Base-by-base conservation (phyloP, 2,113 vertebrate genomes). In the Chauna torquata region DNA sequence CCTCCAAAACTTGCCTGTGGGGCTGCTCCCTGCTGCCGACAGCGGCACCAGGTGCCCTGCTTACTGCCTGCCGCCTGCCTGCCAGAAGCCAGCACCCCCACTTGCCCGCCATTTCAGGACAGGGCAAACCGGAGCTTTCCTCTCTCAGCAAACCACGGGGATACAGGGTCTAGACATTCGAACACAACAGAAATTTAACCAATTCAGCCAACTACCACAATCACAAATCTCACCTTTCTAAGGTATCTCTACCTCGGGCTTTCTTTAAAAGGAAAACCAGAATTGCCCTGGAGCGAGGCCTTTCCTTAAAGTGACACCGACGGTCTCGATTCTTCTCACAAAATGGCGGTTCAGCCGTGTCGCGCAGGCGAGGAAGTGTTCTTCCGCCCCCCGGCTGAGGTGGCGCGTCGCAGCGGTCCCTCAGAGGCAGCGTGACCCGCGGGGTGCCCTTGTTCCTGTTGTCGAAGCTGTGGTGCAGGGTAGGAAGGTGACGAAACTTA, bases 361-460 rank as follows among this genome's bases (percentile, higher is more conserved):
- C 1, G 12, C 2, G 3, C 32, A 5, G 36, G 8, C 4, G 30
- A 8, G 8, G 34, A 2, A 15, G 8, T 0, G 3, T 1, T 6
- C 6, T 17, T 16, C 22, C 0, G 40, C 20, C 7, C 1, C 1
- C 8, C 2, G 6, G 44, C 17, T 42, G 38, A 54, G 59, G 64
- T 9, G 1, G 57, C 34, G 2, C 2, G 11, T 2, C 0, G 27
- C 2, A 8, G 62, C 25, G 2, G 2, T 7, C 14, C 10, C 70
- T 62, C 16, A 15, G n/a, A 10, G 20, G 6, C 6, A 0, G 30
- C 11, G 3, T 7, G 28, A 11, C 17, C 9, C 2, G 2, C 3
- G 4, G 3, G 16, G 24, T 1, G 4, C 6, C 0, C 27, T 1
- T 2, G 0, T 18, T 27, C 9, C 4, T 44, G 1, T 5, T 3